Base-by-base conservation (phyloP, 2,888 invertebrate species). In the Limenitis camilla region DNA sequence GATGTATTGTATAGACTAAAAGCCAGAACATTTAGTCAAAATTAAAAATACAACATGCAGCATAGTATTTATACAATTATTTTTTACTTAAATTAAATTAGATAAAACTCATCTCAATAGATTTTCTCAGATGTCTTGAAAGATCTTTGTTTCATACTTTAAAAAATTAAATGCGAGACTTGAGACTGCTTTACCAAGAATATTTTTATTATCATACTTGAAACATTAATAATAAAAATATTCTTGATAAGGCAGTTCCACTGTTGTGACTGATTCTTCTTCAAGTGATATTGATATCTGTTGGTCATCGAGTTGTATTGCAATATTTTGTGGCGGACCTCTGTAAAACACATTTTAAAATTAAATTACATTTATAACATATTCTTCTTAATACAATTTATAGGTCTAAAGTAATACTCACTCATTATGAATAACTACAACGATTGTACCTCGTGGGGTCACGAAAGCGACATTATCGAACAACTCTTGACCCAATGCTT, bases 341-440 rank as follows among this genome's bases (percentile, higher is more conserved):
- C 52, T 53, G 30, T 5, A 32, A 38, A n/a, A n/a, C n/a, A n/a
- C n/a, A n/a, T 29, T 30, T 9, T 33, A 35, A 44, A 8, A 19
- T 39, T 4, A 31, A 36, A 8, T 7, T 36, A 27, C 35, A 10
- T 10, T 27, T 19, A 9, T 30, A 11, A 33, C 35, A 45, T 29
- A 28, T 4, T 30, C 10, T 10, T 7, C 30, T 30, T 6, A 40
- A 0, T 5, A 41, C 30, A 7, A 1, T 10, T 5, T 5, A 41
- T 10, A 41, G 1, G 19, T 9, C 5, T 29, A 28, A 1, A 5
- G 5, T 19, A 4, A 8, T 10, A 65, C 75, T 75, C 54, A 82
- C 83, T 64, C 60, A 49, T 83, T 83, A 61, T 79, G 71, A 11
- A 82, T 46, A 4, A 83, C 72, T 2, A 71, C 63, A 3, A 81